Evolutionary conservation across 2,888 invertebrate species (phyloP).

Genomic region (Trachelus stipa): DNA sequence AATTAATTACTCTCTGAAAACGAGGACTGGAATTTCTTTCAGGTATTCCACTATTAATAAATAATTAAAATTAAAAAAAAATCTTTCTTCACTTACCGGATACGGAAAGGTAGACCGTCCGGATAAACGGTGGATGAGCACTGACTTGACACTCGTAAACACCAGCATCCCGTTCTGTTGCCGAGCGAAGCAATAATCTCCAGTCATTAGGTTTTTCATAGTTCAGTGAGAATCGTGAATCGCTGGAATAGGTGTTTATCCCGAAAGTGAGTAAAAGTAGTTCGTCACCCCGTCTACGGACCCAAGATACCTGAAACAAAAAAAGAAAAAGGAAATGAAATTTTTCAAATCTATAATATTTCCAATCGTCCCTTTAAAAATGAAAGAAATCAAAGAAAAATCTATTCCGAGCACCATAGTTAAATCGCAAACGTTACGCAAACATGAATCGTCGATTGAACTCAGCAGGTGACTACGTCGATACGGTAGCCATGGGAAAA

Average conservation of each 20-base stretch:
- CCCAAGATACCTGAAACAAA: conserved; percentile 59
- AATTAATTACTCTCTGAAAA: too few relatives aligned
- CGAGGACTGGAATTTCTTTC: too few relatives aligned
- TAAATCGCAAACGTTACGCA: not conserved
- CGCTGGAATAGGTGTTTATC: conserved; percentile 58
- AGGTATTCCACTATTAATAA: too few relatives aligned
- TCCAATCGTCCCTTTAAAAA: too few relatives aligned
- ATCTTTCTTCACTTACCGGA: conserved; percentile 72
- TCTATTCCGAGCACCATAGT: not conserved
- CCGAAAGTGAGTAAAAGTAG: conserved; percentile 59
- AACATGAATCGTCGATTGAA: not conserved
- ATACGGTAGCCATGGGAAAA: not conserved
- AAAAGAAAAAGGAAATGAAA: too few relatives aligned
- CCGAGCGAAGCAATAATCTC: conserved; percentile 79
- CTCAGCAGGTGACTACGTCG: not conserved
- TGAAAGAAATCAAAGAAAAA: not conserved
- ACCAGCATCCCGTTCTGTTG: conserved; percentile 82
- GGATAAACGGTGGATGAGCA: conserved; percentile 80
- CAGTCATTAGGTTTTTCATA: conserved; percentile 82
- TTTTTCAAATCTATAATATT: not conserved
- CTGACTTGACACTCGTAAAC: conserved; percentile 84
- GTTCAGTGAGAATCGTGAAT: conserved; percentile 76
- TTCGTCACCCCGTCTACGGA: conserved; percentile 58
- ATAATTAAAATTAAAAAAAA: too few relatives aligned
- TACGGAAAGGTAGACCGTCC: conserved; percentile 77